Conservation (phyloP, 2,888 invertebrate genomes). For the Molorchus minor region DNA sequence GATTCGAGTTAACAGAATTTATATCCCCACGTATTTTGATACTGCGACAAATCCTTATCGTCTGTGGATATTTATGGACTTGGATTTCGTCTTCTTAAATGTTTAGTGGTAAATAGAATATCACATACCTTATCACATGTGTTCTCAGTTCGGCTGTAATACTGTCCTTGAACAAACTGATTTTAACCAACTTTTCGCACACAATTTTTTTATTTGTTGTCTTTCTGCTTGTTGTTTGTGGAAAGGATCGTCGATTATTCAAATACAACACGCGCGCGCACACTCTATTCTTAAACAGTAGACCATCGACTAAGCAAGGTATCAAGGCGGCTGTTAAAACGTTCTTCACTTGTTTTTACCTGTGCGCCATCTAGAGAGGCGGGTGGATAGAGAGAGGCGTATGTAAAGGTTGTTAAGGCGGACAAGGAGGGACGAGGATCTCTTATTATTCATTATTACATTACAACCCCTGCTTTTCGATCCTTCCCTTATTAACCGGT, state of each 20-base stretch:
- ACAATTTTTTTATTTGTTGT: conserved; percentile 12
- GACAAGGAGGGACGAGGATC: conserved; percentile 25
- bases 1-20: conserved; percentile 19
- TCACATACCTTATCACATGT: conserved; percentile 24
- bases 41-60: conserved; percentile 27
- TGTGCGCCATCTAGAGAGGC: conserved; percentile 59
- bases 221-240: conserved; percentile 10
- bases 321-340: conserved; percentile 55
- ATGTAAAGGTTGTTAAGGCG: conserved; percentile 3
- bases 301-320: conserved; percentile 63
- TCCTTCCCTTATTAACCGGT: conserved; percentile 6
- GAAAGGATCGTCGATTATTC: conserved; percentile 25
- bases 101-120: conserved; percentile 19
- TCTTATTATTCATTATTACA: conserved; percentile 38
- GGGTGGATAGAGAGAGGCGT: conserved; percentile 34
- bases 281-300: conserved; percentile 67
- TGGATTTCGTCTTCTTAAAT: conserved; percentile 7
- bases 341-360: conserved; percentile 57
- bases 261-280: conserved; percentile 65
- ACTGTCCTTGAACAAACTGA: conserved; percentile 14
- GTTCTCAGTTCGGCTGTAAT: conserved; percentile 7
- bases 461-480: conserved; percentile 36
- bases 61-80: conserved; percentile 13
- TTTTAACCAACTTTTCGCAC: conserved; percentile 18
- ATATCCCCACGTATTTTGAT: conserved; percentile 23